Conservation (phyloP, 2,113 vertebrate species). For the Sapajus apella region DNA sequence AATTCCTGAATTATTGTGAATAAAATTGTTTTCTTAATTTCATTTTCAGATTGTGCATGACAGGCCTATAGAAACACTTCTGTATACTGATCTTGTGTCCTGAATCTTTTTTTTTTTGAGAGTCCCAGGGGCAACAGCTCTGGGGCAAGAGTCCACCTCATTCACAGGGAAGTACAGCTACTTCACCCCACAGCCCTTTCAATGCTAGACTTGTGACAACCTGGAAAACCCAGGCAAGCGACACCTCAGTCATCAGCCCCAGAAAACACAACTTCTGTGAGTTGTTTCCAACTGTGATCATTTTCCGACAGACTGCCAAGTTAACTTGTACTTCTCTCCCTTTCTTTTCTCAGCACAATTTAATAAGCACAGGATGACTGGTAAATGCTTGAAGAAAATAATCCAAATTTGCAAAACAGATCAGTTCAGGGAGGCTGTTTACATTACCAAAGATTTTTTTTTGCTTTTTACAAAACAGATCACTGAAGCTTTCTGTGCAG, state of each 20-base stretch:
- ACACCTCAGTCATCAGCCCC: not conserved
- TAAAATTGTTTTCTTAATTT: conserved; percentile 8
- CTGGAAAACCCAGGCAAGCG: not conserved
- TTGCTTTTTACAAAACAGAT: conserved; percentile 41
- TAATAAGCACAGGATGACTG: conserved; percentile 11
- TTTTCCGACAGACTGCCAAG: not conserved
- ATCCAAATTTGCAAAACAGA: conserved; percentile 57
- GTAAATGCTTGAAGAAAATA: conserved; percentile 37
- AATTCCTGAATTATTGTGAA: not conserved
- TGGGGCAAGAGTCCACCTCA: not conserved
- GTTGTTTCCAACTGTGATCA: not conserved
- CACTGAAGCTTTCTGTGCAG: not conserved
- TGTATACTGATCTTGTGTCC: not conserved
- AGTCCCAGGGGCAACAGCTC: not conserved
- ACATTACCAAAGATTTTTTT: not conserved
- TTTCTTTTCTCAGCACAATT: conserved; percentile 1
- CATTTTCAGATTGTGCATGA: not conserved
- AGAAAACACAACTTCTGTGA: not conserved
- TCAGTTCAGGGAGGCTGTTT: conserved; percentile 34
- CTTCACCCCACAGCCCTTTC: not conserved
- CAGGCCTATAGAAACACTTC: not conserved
- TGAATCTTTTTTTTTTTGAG: not conserved
- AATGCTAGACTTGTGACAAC: not conserved
- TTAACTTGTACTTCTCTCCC: not conserved
- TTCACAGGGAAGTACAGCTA: too few relatives aligned